phyloP scores from a whole-genome alignment of 2,888 invertebrate genomes.

The Notodonta ziczac region DNA sequence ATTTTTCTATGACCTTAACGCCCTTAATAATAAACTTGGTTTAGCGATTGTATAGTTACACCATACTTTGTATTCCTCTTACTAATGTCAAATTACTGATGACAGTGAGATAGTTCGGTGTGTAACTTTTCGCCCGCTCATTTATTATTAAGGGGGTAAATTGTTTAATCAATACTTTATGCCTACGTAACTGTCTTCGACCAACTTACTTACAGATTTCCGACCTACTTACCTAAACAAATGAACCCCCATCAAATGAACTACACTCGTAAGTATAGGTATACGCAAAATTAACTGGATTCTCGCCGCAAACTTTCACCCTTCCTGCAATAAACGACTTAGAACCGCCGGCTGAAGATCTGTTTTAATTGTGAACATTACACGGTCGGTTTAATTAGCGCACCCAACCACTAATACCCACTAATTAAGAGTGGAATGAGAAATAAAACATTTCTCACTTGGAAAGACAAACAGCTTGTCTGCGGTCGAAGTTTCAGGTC shows the following conservation, averaged over 20 bases:
- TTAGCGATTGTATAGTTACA: too few relatives aligned
- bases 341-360: slow-evolving; percentile 28
- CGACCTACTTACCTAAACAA: not conserved
- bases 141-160: too few relatives aligned
- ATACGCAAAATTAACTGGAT: slow-evolving; percentile 16
- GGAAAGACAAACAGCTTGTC: slow-evolving; percentile 28
- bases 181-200: too few relatives aligned
- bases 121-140: too few relatives aligned
- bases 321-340: slow-evolving; percentile 39
- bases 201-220: too few relatives aligned
- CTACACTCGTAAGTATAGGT: slow-evolving; percentile 10
- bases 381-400: slow-evolving; percentile 47
- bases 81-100: too few relatives aligned
- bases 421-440: slow-evolving; percentile 43
- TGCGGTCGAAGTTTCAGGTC: not conserved
- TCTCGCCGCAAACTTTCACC: slow-evolving; percentile 23
- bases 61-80: too few relatives aligned
- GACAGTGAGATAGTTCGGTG: too few relatives aligned
- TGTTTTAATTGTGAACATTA: slow-evolving; percentile 53
- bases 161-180: too few relatives aligned
- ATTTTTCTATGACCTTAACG: too few relatives aligned
- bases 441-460: slow-evolving; percentile 33
- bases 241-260: slow-evolving; percentile 8
- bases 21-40: too few relatives aligned
- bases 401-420: slow-evolving; percentile 40